A percentile compares a stretch with the other conserved stretches of the same genome.
phyloP scores from a whole-genome alignment of 2,888 invertebrate genomes.

The Drosophila formosana region DNA sequence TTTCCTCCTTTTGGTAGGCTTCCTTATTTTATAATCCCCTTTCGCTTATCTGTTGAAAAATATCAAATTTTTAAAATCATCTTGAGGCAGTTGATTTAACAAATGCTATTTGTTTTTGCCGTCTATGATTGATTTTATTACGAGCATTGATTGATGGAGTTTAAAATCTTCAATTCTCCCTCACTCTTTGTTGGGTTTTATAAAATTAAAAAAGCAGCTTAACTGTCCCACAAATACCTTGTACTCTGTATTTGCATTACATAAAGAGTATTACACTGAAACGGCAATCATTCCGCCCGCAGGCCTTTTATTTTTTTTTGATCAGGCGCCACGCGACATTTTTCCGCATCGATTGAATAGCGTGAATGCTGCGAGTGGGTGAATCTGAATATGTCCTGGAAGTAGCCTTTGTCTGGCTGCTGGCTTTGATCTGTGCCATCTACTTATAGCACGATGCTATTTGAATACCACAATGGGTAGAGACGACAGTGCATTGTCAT shows the following conservation, averaged over 20 bases:
- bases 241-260: conserved; percentile 60
- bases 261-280: conserved; percentile 61
- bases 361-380: conserved; percentile 3
- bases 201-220: conserved; percentile 79
- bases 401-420: conserved; percentile 62
- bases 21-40: conserved; percentile 49
- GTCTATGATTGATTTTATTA: conserved; percentile 75
- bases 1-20: conserved; percentile 35
- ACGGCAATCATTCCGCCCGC: conserved; percentile 37
- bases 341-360: conserved; percentile 64
- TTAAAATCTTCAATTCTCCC: conserved; percentile 37
- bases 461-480: conserved; percentile 31
- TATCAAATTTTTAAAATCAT: conserved; percentile 73
- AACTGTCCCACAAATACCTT: conserved; percentile 32
- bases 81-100: conserved; percentile 70
- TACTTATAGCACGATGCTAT: conserved; percentile 31
- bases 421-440: conserved; percentile 68
- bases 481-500: conserved; percentile 33
- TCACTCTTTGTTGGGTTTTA: conserved; percentile 51
- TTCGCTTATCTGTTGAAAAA: conserved; percentile 73
- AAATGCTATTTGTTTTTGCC: conserved; percentile 77
- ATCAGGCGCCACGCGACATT: conserved; percentile 77
- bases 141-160: conserved; percentile 63
- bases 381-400: conserved; percentile 17
- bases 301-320: conserved; percentile 66